Evolutionary conservation across 1,140 invertebrate genomes (phyloP).

Genomic region (Drosophila arawakana): DNA sequence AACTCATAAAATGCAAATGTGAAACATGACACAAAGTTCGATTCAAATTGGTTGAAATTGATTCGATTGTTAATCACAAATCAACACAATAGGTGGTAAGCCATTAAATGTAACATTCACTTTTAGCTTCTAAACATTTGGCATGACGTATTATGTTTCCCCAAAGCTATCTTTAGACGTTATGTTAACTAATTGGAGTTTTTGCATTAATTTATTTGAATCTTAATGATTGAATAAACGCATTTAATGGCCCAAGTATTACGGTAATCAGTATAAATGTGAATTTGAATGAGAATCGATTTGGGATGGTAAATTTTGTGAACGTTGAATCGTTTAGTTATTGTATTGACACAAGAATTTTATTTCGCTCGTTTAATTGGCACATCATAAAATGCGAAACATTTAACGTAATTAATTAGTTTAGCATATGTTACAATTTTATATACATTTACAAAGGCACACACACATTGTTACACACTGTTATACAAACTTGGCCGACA

Average conservation of each 20-base stretch:
- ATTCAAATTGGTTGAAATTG: not conserved
- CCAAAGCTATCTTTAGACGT: constrained; percentile 12
- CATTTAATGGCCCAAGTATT: constrained; percentile 36
- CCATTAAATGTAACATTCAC: constrained; percentile 18
- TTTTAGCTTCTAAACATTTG: constrained; percentile 8
- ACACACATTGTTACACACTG: not conserved
- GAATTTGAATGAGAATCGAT: constrained; percentile 19
- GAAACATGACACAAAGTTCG: constrained; percentile 14
- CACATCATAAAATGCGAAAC: constrained; percentile 64
- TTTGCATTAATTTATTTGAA: constrained; percentile 12
- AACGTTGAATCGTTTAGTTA: constrained; percentile 13
- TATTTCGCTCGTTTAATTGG: constrained; percentile 63
- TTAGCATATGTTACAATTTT: constrained; percentile 27
- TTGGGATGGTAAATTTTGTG: constrained; percentile 35
- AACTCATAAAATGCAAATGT: constrained; percentile 20
- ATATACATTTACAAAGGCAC: constrained; percentile 1
- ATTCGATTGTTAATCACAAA: constrained; percentile 7
- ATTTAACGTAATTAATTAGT: constrained; percentile 66
- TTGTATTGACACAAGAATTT: constrained; percentile 46
- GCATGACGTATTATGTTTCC: constrained; percentile 7
- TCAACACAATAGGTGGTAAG: not conserved
- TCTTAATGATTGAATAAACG: constrained; percentile 44
- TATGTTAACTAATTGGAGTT: constrained; percentile 24
- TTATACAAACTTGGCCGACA: constrained; percentile 29
- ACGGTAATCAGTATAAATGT: constrained; percentile 22